These are phyloP conservation scores for Melanotaenia parkinsoni DNA, from an alignment of 2,797 vertebrate species.

Conservation along the genomic window DNA sequence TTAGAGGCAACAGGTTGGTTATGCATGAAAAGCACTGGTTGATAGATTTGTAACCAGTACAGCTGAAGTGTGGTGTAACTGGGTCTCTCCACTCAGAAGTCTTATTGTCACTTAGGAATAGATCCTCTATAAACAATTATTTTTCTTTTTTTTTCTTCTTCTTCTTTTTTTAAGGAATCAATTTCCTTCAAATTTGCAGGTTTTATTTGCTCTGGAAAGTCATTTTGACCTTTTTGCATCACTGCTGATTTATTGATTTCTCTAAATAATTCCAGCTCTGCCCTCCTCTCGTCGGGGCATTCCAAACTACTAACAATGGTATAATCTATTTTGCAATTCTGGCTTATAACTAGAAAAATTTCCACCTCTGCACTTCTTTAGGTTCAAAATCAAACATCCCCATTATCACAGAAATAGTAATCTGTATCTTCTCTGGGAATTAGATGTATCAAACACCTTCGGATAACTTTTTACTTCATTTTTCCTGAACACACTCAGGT, in stretches of 20 bases:
- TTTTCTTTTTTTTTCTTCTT: background rate
- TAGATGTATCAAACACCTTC: background rate
- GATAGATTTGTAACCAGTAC: background rate
- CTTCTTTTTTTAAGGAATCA: background rate
- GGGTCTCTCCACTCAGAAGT: background rate
- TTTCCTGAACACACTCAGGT: background rate
- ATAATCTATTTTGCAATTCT: background rate
- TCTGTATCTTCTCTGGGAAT: no score
- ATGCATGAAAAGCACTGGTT: background rate
- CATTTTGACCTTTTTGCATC: background rate
- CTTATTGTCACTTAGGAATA: background rate
- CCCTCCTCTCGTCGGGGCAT: background rate
- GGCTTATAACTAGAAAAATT: background rate
- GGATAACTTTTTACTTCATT: background rate
- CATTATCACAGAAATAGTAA: no score
- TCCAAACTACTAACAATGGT: background rate
- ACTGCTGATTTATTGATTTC: background rate
- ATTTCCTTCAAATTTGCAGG: background rate
- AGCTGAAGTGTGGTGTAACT: background rate
- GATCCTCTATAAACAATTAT: background rate
- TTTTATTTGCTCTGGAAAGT: background rate
- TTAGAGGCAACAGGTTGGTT: background rate
- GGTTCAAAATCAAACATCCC: no score
- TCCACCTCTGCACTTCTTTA: background rate
- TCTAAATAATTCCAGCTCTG: background rate